Conservation (phyloP, 2,888 invertebrate species). For the Parnassius smintheus region DNA sequence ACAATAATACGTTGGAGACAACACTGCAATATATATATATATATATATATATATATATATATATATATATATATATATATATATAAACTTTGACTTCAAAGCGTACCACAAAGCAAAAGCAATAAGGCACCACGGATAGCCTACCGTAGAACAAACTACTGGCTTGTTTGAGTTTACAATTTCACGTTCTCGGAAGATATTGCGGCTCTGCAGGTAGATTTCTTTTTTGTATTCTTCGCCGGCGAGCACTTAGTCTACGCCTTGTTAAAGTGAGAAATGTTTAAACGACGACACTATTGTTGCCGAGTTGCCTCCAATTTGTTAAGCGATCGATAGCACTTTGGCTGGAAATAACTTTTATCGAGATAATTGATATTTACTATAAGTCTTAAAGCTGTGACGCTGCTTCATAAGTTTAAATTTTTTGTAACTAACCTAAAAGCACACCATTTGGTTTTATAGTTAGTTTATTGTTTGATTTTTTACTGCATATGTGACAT, state of each 20-base stretch:
- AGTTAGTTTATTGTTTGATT: no score
- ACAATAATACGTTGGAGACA: background rate
- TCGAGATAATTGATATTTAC: background rate
- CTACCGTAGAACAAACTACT: slow-evolving; percentile 55
- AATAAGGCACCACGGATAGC: slow-evolving; percentile 25
- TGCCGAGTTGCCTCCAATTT: slow-evolving; percentile 15
- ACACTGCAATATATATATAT: background rate
- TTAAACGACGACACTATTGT: slow-evolving; percentile 30
- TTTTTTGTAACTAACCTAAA: no score
- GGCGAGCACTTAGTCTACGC: slow-evolving; percentile 37
- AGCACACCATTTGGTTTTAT: no score
- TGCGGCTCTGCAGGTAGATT: slow-evolving; percentile 58
- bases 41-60: background rate
- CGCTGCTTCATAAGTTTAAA: no score
- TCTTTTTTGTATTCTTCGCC: slow-evolving; percentile 42
- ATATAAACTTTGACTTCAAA: background rate
- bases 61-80: background rate
- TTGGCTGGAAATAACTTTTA: background rate
- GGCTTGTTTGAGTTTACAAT: slow-evolving; percentile 68
- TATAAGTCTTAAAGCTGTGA: no score
- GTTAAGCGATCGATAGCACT: slow-evolving; percentile 7
- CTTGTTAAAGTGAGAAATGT: slow-evolving; percentile 40
- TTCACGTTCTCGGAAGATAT: slow-evolving; percentile 68
- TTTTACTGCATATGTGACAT: no score
- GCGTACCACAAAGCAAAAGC: slow-evolving; percentile 5